These are phyloP conservation scores for Arenaria interpres DNA, from an alignment of 2,113 vertebrate genomes.

Conservation along the genomic window DNA sequence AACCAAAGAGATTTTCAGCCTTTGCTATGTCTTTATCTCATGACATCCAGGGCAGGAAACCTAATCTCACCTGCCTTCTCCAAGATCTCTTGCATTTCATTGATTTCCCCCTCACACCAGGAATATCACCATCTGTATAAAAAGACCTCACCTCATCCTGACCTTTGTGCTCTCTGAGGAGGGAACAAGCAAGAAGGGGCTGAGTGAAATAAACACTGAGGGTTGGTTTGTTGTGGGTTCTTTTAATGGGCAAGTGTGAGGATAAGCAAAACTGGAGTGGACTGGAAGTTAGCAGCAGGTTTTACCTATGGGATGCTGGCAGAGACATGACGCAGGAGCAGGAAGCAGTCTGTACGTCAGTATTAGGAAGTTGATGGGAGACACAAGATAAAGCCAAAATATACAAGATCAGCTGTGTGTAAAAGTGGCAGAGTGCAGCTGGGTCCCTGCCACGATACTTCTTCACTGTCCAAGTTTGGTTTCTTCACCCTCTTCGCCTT, in stretches of 20 bases:
- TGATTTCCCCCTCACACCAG: neutral
- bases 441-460: neutral
- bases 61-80: neutral
- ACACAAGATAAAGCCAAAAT: neutral
- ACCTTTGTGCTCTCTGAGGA: neutral
- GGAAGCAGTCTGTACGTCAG: neutral
- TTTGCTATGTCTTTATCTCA: neutral
- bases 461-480: neutral
- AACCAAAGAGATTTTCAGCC: neutral
- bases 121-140: neutral
- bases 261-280: neutral
- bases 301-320: neutral
- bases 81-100: neutral
- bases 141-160: neutral
- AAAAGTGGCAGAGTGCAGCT: neutral
- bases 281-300: neutral
- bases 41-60: neutral
- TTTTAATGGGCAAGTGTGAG: neutral
- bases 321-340: neutral
- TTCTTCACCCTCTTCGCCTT: neutral
- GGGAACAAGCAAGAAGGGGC: neutral
- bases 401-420: neutral
- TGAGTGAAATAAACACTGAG: neutral
- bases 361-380: neutral
- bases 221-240: rapidly evolving